A percentile compares a stretch with the other conserved stretches of the same genome.
Evolutionary conservation across 1,140 invertebrate species (phyloP).

Genomic region (Ips typographus): DNA sequence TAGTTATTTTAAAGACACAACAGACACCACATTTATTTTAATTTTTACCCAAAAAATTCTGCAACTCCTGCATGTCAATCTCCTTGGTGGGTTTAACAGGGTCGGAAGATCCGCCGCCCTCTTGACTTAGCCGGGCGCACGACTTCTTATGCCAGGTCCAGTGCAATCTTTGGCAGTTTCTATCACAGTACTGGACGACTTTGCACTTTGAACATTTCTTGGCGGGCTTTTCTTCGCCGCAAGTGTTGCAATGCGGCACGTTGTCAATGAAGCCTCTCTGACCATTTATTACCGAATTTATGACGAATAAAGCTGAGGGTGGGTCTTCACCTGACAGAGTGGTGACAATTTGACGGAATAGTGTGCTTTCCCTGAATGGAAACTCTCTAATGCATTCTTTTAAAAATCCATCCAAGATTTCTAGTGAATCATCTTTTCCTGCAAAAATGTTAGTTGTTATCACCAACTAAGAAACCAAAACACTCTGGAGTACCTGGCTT

Average conservation of each 20-base stretch:
- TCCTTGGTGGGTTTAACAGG: conserved; percentile 15
- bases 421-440: conserved; percentile 72
- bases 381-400: conserved; percentile 85
- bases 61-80: conserved; percentile 32
- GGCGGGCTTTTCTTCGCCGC: conserved; percentile 81
- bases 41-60: conserved; percentile 33
- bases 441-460: neutral
- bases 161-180: conserved; percentile 91
- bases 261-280: conserved; percentile 76
- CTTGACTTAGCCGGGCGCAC: conserved; percentile 61
- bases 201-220: conserved; percentile 97
- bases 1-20: no score
- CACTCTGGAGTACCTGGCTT: conserved; percentile 56
- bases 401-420: conserved; percentile 80
- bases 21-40: neutral
- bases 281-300: conserved; percentile 88
- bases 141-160: conserved; percentile 96
- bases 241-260: conserved; percentile 77
- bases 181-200: conserved; percentile 89
- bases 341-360: conserved; percentile 82
- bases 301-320: conserved; percentile 68
- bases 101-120: neutral
- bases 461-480: no score
- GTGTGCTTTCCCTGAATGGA: conserved; percentile 80
- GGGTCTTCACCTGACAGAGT: conserved; percentile 71